These are phyloP conservation scores for Clanis bilineata DNA, from an alignment of 2,888 invertebrate genomes.

Conservation along the genomic window DNA sequence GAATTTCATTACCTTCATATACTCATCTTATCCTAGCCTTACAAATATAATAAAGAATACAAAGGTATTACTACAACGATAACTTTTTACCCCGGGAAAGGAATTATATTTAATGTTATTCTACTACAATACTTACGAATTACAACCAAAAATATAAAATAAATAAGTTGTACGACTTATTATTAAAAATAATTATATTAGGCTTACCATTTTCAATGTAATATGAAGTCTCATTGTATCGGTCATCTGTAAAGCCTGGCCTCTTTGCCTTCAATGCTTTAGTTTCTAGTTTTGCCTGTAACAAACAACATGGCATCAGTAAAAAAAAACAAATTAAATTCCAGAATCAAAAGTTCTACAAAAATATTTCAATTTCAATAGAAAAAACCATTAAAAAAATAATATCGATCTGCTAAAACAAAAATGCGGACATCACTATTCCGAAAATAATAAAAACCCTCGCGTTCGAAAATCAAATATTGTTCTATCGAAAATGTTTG, in stretches of 20 bases:
- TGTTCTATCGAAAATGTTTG: constrained; percentile 7
- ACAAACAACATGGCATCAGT: constrained; percentile 61
- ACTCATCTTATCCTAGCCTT: no score
- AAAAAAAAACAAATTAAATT: background rate
- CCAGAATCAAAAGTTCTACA: background rate
- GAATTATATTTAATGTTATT: no score
- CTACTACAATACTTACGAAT: no score
- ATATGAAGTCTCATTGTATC: constrained; percentile 97
- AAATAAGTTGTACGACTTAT: no score
- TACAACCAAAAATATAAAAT: no score
- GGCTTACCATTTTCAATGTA: constrained; percentile 97
- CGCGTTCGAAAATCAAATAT: constrained; percentile 2
- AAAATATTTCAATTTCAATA: background rate
- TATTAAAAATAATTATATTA: no score
- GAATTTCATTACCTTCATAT: no score
- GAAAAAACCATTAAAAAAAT: background rate
- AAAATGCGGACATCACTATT: background rate
- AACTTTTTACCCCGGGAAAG: no score
- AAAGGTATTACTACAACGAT: no score
- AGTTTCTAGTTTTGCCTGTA: constrained; percentile 94
- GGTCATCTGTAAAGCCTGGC: constrained; percentile 95
- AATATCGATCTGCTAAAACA: background rate
- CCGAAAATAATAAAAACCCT: background rate
- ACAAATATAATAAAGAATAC: no score
- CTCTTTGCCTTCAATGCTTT: constrained; percentile 95